Evolutionary conservation across 2,113 vertebrate genomes (phyloP), one percentile per base, ranked within the genome.

Genomic region (Callorhinus ursinus): DNA sequence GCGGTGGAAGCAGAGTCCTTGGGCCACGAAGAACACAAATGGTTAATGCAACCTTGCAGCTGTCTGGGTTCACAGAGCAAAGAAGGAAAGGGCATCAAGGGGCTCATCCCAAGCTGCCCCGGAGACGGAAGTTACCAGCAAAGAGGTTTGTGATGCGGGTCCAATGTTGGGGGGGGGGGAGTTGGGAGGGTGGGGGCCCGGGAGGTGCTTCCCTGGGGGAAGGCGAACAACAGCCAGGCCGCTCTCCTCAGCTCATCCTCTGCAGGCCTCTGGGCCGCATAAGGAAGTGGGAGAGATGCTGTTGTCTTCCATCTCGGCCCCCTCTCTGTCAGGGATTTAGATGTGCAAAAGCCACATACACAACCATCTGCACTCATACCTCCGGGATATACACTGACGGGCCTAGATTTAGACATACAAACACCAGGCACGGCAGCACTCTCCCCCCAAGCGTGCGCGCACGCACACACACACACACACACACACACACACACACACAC

Each of bases 221-320:
- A 63, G 69, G n/a, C 46, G 31, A 51, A 33, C 16, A 11, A 28
- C 46, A 67, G 77, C 72, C 82, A n/a, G 55, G 39, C 55, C 2
- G 5, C 80, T 63, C 14, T 24, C 74, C 72, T n/a, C 5, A 0
- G 18, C 10, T 91, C 53, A 19, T 26, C 84, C 36, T 74, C 81
- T 49, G 6, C 0, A 55, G 90, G 19, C 82, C 82, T 88, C 90
- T 79, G 95, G 65, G 61, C 93, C 95, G 87, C 87, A 87, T 83
- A 92, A 97, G 90, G 96, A 88, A 22, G 39, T 15, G 11, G 67
- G 7, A 82, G 74, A 88, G 36, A 79, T 67, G 87, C 96, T 89
- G 82, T 61, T 87, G 49, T 89, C 92, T 55, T 59, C 33, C 39
- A 18, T 90, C 79, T n/a, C 21, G 2, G 67, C 18, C 36, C 21